Conservation (phyloP, 2,888 invertebrate species). For the Pomacea canaliculata region DNA sequence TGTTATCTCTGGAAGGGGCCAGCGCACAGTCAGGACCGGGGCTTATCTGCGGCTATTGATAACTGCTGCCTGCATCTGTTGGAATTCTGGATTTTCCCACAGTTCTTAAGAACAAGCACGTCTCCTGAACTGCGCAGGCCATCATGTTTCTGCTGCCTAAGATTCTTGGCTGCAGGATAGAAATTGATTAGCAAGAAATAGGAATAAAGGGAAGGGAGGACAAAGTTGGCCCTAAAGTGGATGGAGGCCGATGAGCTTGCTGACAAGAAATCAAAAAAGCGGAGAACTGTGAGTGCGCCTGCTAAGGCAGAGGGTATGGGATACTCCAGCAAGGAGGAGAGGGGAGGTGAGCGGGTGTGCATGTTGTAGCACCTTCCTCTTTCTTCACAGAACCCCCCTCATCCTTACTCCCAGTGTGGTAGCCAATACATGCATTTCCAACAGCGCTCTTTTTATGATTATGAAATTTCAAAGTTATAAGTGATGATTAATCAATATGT, state of each 20-base stretch:
- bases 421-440: too few relatives aligned
- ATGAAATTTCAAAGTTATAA: too few relatives aligned
- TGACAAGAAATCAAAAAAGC: too few relatives aligned
- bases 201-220: not conserved
- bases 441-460: too few relatives aligned
- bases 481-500: too few relatives aligned
- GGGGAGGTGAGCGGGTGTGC: too few relatives aligned
- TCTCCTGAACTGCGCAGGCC: slow-evolving; percentile 8
- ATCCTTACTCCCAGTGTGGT: too few relatives aligned
- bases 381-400: too few relatives aligned
- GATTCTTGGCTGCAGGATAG: not conserved
- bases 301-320: too few relatives aligned
- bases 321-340: too few relatives aligned
- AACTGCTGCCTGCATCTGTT: slow-evolving; percentile 36
- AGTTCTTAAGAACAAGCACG: slow-evolving; percentile 24
- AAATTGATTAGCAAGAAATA: slow-evolving; percentile 20
- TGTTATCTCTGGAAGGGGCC: slow-evolving; percentile 31
- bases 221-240: not conserved
- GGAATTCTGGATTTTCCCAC: slow-evolving; percentile 39
- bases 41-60: slow-evolving; percentile 37
- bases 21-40: slow-evolving; percentile 21
- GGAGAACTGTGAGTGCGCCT: not conserved
- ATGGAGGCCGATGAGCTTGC: too few relatives aligned
- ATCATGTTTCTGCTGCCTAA: not conserved
- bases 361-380: too few relatives aligned